Percentiles rank a stretch among this genome's conserved stretches.
phyloP scores from a whole-genome alignment of 2,797 vertebrate genomes.

The Cossypha polioptera region DNA sequence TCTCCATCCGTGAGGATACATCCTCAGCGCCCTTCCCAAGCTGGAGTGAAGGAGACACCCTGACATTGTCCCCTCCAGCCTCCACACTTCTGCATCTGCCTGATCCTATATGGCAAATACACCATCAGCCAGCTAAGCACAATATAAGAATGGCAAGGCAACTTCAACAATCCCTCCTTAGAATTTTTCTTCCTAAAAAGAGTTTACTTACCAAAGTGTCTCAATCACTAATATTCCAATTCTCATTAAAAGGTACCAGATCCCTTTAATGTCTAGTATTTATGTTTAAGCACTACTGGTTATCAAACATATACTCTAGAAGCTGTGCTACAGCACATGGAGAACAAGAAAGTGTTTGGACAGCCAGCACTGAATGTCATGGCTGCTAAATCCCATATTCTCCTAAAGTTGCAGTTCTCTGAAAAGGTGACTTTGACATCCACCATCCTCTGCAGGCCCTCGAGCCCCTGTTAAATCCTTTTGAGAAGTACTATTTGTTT shows the following conservation, averaged over 20 bases:
- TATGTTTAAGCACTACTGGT: background rate
- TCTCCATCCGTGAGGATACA: no score
- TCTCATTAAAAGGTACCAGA: background rate
- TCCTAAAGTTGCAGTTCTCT: background rate
- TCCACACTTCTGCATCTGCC: rapidly evolving
- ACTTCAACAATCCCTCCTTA: background rate
- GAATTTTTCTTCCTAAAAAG: background rate
- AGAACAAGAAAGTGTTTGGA: background rate
- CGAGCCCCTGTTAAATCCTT: rapidly evolving
- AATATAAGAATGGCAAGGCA: rapidly evolving
- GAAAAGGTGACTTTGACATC: rapidly evolving
- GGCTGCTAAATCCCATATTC: background rate
- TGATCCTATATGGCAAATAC: background rate
- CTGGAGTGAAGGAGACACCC: rapidly evolving
- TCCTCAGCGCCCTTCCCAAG: rapidly evolving
- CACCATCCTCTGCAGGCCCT: background rate
- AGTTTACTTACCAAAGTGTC: background rate
- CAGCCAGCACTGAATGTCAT: background rate
- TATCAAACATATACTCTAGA: background rate
- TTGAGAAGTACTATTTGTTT: background rate
- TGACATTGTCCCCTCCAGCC: no score
- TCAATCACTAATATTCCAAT: background rate
- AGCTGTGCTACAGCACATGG: background rate
- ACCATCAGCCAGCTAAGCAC: background rate
- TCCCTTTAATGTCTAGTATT: background rate